Conservation (phyloP, 1,140 invertebrate species). For the Uloborus diversus region DNA sequence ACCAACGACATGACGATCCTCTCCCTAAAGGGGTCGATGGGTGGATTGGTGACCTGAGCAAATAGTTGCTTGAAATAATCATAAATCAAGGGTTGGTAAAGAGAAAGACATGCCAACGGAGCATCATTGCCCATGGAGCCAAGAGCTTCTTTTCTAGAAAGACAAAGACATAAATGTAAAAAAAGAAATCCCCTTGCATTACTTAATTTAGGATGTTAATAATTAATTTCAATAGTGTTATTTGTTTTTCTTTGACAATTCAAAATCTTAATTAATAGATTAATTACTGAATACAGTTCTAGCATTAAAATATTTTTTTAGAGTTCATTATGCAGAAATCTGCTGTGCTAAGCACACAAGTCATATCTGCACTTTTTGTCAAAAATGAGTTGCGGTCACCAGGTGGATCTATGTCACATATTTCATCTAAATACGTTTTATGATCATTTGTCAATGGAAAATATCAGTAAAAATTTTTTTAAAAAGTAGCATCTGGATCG, state of each 20-base stretch:
- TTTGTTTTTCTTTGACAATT: background rate
- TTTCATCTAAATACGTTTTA: too few relatives aligned
- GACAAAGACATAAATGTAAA: background rate
- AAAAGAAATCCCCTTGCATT: background rate
- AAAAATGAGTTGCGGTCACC: too few relatives aligned
- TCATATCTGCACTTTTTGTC: too few relatives aligned
- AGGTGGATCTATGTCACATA: too few relatives aligned
- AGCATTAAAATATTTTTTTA: too few relatives aligned
- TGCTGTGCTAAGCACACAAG: too few relatives aligned
- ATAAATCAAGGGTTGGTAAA: conserved; percentile 92
- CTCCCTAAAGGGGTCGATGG: conserved; percentile 99
- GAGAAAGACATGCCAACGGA: conserved; percentile 93
- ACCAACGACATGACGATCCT: conserved; percentile 98
- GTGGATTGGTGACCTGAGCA: conserved; percentile 99
- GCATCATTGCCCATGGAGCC: conserved; percentile 99
- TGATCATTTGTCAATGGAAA: too few relatives aligned
- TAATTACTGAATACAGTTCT: too few relatives aligned
- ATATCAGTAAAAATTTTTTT: too few relatives aligned
- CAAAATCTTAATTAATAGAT: too few relatives aligned
- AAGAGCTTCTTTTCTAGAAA: conserved; percentile 92
- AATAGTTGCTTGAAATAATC: conserved; percentile 99
- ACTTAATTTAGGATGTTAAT: background rate
- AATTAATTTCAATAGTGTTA: background rate
- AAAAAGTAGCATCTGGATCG: too few relatives aligned
- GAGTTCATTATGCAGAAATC: too few relatives aligned